Percentiles rank a stretch among this genome's conserved stretches.
Evolutionary conservation across 2,888 invertebrate species (phyloP).

Genomic region (Xestia rhomboidea): DNA sequence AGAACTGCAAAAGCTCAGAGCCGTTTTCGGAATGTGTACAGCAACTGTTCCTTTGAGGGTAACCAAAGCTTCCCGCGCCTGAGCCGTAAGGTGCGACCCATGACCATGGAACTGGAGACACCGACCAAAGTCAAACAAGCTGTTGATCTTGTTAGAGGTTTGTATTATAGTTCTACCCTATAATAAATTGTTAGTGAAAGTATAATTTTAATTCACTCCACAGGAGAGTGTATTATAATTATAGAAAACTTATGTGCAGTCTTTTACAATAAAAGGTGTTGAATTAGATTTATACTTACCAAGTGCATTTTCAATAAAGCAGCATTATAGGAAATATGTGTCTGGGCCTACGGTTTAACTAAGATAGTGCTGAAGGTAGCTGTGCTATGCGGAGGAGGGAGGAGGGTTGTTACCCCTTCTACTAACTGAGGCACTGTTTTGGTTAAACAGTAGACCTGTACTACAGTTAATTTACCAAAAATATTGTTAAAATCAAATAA

Average conservation of each 20-base stretch:
- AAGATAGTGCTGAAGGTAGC: not conserved
- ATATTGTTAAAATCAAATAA: not conserved
- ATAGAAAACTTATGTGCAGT: not conserved
- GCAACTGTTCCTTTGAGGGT: constrained; percentile 90
- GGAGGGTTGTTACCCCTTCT: not conserved
- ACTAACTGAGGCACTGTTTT: not conserved
- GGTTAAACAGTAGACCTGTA: not conserved
- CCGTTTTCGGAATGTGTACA: constrained; percentile 77
- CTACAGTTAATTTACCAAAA: not conserved
- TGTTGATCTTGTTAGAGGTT: constrained; percentile 89
- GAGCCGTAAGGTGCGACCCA: constrained; percentile 78
- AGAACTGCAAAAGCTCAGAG: constrained; percentile 82
- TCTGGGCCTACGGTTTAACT: not conserved
- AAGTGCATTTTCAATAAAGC: not conserved
- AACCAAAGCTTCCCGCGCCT: constrained; percentile 92
- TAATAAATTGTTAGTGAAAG: not conserved
- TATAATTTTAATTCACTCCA: too few relatives aligned
- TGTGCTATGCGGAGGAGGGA: not conserved
- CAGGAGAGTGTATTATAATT: not conserved
- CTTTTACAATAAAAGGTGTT: not conserved
- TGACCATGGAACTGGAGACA: constrained; percentile 87
- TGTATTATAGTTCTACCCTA: constrained; percentile 33
- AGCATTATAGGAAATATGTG: not conserved
- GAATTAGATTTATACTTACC: not conserved
- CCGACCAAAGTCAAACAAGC: constrained; percentile 83